phyloP scores from a whole-genome alignment of 2,113 vertebrate species.

The Silurus asotus region DNA sequence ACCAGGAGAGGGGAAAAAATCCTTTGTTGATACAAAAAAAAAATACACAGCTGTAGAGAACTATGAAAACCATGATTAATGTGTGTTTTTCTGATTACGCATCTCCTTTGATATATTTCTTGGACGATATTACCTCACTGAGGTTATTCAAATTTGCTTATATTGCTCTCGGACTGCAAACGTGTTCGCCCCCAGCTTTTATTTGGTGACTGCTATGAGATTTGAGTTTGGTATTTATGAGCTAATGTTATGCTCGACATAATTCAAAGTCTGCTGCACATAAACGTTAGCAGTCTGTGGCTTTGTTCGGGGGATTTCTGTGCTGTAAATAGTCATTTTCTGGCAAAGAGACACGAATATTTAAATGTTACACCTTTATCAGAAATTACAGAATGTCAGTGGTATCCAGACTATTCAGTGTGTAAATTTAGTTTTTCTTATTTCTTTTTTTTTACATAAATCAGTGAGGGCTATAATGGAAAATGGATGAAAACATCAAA shows the following conservation, averaged over 20 bases:
- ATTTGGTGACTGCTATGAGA: slow-evolving; percentile 1
- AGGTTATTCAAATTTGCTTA: slow-evolving; percentile 31
- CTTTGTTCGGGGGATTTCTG: background rate
- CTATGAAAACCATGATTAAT: slow-evolving; percentile 37
- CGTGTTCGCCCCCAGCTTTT: slow-evolving; percentile 2
- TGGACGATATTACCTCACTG: slow-evolving; percentile 13
- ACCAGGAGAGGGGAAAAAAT: background rate
- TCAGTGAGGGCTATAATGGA: background rate
- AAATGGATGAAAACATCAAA: background rate
- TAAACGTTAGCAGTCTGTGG: slow-evolving; percentile 14
- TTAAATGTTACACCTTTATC: background rate
- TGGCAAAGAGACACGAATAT: background rate
- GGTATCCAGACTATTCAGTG: background rate
- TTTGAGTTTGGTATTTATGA: slow-evolving; percentile 27
- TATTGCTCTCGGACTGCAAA: slow-evolving; percentile 15
- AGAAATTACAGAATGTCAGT: background rate
- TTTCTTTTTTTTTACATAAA: background rate
- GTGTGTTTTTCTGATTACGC: slow-evolving; percentile 26
- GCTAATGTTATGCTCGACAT: slow-evolving; percentile 9
- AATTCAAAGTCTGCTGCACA: slow-evolving; percentile 17
- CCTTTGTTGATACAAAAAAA: slow-evolving; percentile 15
- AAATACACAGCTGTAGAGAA: slow-evolving; percentile 14
- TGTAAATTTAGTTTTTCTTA: background rate
- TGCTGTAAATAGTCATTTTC: background rate
- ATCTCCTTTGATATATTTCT: slow-evolving; percentile 38